These are phyloP conservation scores for Scomber scombrus DNA, from an alignment of 2,113 vertebrate genomes.

Conservation along the genomic window DNA sequence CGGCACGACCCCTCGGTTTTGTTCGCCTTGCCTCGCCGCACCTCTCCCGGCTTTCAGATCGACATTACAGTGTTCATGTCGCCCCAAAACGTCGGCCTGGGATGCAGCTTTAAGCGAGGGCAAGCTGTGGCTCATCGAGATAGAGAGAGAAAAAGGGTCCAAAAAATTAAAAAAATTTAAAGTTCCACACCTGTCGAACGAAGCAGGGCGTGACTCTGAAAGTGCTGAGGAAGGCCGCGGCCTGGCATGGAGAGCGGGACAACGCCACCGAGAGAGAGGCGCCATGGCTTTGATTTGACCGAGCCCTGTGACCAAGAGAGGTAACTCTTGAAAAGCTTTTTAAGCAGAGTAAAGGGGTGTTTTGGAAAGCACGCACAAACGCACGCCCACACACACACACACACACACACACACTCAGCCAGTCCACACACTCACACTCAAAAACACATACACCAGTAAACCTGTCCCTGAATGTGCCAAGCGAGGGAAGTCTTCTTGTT, in stretches of 20 bases:
- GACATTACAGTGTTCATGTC: constrained; percentile 8
- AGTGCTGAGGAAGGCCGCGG: constrained; percentile 65
- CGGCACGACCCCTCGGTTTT: background rate
- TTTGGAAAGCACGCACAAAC: constrained; percentile 15
- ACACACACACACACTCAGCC: constrained; percentile 29
- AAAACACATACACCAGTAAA: constrained; percentile 33
- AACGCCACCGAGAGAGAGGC: constrained; percentile 20
- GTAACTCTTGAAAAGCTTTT: constrained; percentile 69
- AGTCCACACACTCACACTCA: constrained; percentile 20
- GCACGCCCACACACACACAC: constrained; percentile 10
- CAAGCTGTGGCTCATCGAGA: constrained; percentile 31
- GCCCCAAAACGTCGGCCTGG: background rate
- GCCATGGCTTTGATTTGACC: constrained; percentile 78
- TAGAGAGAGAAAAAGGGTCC: background rate
- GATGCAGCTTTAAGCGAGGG: constrained; percentile 11
- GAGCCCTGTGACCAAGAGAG: constrained; percentile 79
- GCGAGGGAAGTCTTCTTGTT: constrained; percentile 45
- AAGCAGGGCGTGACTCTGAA: constrained; percentile 48
- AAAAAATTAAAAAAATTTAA: background rate
- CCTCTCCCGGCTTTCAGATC: background rate
- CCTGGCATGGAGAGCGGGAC: constrained; percentile 24
- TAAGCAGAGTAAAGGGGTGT: constrained; percentile 69
- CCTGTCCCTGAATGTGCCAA: constrained; percentile 74
- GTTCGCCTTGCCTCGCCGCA: background rate
- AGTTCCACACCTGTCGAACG: background rate